Conservation (phyloP, 2,797 vertebrate species). For the Podarcis siculus region DNA sequence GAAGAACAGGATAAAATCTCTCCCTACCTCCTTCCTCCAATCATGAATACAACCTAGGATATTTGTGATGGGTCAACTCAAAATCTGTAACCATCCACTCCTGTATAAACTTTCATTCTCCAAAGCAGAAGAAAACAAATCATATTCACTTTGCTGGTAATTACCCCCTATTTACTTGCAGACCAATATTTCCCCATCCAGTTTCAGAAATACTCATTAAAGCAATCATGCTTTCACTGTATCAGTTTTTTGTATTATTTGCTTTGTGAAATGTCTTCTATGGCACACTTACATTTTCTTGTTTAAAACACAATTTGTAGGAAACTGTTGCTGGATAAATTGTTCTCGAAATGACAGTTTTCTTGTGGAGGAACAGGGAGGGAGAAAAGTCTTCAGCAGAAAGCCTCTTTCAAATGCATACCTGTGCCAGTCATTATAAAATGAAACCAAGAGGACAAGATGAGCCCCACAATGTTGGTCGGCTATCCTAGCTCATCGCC, state of each 20-base stretch:
- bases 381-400: background rate
- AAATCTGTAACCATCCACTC: background rate
- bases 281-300: slow-evolving; percentile 3
- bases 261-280: background rate
- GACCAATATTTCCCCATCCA: background rate
- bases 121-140: slow-evolving; percentile 1
- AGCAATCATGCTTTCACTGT: background rate
- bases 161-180: background rate
- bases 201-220: background rate
- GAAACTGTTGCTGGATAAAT: background rate
- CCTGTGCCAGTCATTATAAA: slow-evolving; percentile 1
- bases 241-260: background rate
- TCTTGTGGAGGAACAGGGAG: background rate
- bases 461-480: slow-evolving; percentile 3
- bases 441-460: slow-evolving; percentile 4
- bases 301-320: slow-evolving; percentile 10
- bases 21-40: background rate
- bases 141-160: background rate
- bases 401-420: slow-evolving; percentile 11
- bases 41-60: background rate
- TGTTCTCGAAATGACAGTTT: slow-evolving; percentile 30
- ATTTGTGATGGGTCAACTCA: background rate
- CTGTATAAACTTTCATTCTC: background rate
- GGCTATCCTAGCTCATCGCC: slow-evolving; percentile 8
- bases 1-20: no score